Evolutionary conservation across 2,888 invertebrate species (phyloP), one percentile per base, ranked within the genome.

Genomic region (Aleiodes alternator): DNA sequence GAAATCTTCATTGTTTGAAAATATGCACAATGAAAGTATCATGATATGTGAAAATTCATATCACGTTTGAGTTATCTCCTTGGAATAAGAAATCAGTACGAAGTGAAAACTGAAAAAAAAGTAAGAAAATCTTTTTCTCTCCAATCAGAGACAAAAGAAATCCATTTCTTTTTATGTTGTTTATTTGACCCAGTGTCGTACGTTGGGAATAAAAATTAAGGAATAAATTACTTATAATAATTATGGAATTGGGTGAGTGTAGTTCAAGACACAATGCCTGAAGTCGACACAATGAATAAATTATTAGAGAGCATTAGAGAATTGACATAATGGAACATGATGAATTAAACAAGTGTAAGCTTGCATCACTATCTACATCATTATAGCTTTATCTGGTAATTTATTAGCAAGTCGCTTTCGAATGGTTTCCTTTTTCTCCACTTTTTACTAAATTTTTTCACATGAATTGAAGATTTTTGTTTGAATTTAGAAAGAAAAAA

Each of bases 171-270:
- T 23, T 57, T 31, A 23, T 57, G 4, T 57, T 57, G 16, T 57
- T 57, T 29, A 31, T 9, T 57, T 29, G 29, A 12, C 31, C 57
- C 29, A 57, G 16, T 38, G 38, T 61, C 14, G 34, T 38, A 31
- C 38, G n/a, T 38, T n/a, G 61, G 48, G 38, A 64, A 64, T 16
- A 64, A 64, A 64, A 64, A 64, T 64, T 64, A 16, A 64, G 64
- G 48, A 64, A 11, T 23, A 64, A 64, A 64, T 64, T 43, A 64
- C 34, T 48, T n/a, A 64, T 64, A 23, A 61, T 38, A 55, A 16
- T 55, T 14, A 64, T 48, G 43, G 64, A 12, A 43, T 43, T 9
- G 23, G 48, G 64, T 64, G 64, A 64, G 43, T 64, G 48, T 48
- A 23, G 61, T 61, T 43, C 61, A 16, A 14, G 48, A 64, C 43